Evolutionary conservation across 2,113 vertebrate genomes (phyloP).

Genomic region (Phalacrocorax carbo): DNA sequence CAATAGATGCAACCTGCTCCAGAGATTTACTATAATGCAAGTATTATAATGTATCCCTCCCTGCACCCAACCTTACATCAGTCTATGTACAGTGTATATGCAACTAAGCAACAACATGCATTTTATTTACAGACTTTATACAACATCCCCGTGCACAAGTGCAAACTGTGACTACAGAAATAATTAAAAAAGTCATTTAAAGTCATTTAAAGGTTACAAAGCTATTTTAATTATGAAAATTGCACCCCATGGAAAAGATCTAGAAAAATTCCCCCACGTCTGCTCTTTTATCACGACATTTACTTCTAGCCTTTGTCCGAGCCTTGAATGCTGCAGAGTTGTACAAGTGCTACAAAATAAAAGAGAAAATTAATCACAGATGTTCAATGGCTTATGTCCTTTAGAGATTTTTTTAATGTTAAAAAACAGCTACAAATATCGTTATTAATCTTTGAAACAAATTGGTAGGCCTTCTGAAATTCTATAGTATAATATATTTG

Average conservation of each 20-base stretch:
- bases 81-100: background rate
- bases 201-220: conserved; percentile 17
- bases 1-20: background rate
- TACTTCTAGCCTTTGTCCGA: conserved; percentile 95
- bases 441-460: background rate
- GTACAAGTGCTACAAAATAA: conserved; percentile 86
- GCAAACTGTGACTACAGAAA: background rate
- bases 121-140: conserved; percentile 29
- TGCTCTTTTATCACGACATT: conserved; percentile 95
- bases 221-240: background rate
- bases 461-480: background rate
- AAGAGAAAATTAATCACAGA: background rate
- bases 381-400: background rate
- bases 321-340: conserved; percentile 98
- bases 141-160: background rate
- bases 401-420: background rate
- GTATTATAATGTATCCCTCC: background rate
- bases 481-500: background rate
- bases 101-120: background rate
- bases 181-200: conserved; percentile 16
- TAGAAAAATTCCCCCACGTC: conserved; percentile 94
- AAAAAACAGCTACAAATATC: background rate
- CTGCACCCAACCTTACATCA: background rate
- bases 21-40: background rate
- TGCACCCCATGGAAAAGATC: conserved; percentile 3